Evolutionary conservation across 2,888 invertebrate genomes (phyloP).

Genomic region (Epistrophella euchroma): DNA sequence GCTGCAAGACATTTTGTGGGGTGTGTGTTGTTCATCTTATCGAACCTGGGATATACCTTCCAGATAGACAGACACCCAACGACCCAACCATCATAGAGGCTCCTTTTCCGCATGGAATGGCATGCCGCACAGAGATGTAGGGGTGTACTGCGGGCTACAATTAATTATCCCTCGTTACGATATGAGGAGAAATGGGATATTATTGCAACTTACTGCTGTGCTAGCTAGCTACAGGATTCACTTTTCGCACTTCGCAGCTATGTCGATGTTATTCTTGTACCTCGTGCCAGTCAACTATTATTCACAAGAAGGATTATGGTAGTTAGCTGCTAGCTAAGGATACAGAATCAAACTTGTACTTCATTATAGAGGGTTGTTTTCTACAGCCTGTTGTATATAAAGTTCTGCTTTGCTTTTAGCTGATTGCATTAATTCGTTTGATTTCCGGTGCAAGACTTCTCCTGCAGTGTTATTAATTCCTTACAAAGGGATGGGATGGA

Average conservation of each 20-base stretch:
- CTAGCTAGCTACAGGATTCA: conserved; percentile 15
- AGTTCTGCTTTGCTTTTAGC: conserved; percentile 68
- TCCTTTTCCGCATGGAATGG: conserved; percentile 8
- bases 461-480: conserved; percentile 76
- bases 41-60: conserved; percentile 40
- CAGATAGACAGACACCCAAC: conserved; percentile 22
- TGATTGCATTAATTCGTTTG: conserved; percentile 75
- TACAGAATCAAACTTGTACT: conserved; percentile 22
- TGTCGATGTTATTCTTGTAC: conserved; percentile 51
- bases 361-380: conserved; percentile 13
- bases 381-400: conserved; percentile 25
- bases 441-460: conserved; percentile 69
- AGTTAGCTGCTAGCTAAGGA: conserved; percentile 47
- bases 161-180: conserved; percentile 60
- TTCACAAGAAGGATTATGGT: conserved; percentile 71
- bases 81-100: conserved; percentile 1
- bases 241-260: conserved; percentile 21
- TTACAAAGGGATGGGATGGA: conserved; percentile 62
- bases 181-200: conserved; percentile 35
- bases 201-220: conserved; percentile 21
- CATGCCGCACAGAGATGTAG: not conserved
- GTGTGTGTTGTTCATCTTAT: conserved; percentile 39
- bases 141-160: conserved; percentile 39
- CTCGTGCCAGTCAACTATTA: conserved; percentile 73
- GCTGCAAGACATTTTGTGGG: conserved; percentile 25